These are phyloP conservation scores for Anticlea derivata DNA, from an alignment of 2,888 invertebrate genomes.

Conservation along the genomic window DNA sequence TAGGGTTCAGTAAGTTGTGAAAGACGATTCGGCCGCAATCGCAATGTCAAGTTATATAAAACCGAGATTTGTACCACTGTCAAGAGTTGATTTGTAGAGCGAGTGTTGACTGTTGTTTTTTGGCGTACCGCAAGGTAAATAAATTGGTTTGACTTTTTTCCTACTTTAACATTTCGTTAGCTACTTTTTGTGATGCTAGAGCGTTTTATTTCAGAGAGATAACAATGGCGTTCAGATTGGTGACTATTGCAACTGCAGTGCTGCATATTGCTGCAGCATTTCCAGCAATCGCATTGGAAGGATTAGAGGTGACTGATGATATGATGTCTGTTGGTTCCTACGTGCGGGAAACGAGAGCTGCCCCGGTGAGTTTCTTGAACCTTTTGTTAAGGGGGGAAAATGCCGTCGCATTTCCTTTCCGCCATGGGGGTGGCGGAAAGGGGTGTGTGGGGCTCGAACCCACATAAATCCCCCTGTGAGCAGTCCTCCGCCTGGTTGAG, in stretches of 20 bases:
- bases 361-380: slow-evolving; percentile 60
- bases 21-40: slow-evolving; percentile 62
- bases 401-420: no score
- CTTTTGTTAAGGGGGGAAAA: no score
- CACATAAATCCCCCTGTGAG: no score
- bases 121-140: slow-evolving; percentile 44
- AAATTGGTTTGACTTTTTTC: slow-evolving; percentile 32
- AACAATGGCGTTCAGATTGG: slow-evolving; percentile 51
- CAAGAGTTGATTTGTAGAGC: slow-evolving; percentile 57
- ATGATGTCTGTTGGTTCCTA: slow-evolving; percentile 83
- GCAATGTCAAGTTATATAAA: slow-evolving; percentile 78
- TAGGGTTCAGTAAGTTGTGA: slow-evolving; percentile 53
- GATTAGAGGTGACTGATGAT: slow-evolving; percentile 73
- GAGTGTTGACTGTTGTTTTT: slow-evolving; percentile 51
- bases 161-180: not conserved
- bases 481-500: no score
- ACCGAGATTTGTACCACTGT: slow-evolving; percentile 53
- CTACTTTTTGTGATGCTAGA: not conserved
- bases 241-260: slow-evolving; percentile 53
- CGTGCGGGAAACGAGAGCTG: slow-evolving; percentile 82
- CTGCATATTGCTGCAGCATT: slow-evolving; percentile 54
- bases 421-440: no score
- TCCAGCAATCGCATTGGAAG: slow-evolving; percentile 59
- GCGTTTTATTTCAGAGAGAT: slow-evolving; percentile 32
- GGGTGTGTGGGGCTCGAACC: no score